These are phyloP conservation scores for Ursus arctos DNA, from an alignment of 2,113 vertebrate genomes.

Conservation along the genomic window DNA sequence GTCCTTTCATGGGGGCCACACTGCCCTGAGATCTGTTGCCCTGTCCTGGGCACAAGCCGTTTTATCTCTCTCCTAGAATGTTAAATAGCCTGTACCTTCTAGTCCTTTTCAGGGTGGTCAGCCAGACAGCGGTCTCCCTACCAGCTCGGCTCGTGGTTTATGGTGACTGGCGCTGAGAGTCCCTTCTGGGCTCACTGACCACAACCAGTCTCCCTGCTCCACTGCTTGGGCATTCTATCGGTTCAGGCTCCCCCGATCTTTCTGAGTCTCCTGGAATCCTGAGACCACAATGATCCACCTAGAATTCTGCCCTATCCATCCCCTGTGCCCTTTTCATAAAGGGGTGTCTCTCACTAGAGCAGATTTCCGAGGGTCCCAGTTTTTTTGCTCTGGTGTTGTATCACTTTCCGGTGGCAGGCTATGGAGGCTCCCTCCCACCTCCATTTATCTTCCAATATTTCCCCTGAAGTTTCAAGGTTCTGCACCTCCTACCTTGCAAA, in stretches of 20 bases:
- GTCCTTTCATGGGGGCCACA: background rate
- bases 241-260: background rate
- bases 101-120: background rate
- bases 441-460: background rate
- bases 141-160: background rate
- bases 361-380: background rate
- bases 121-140: background rate
- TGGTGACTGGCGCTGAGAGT: background rate
- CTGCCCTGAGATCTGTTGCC: background rate
- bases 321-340: background rate
- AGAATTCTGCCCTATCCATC: background rate
- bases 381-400: background rate
- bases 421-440: background rate
- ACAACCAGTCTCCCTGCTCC: background rate
- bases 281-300: background rate
- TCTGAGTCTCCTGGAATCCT: background rate
- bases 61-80: background rate
- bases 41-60: background rate
- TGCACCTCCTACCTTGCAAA: background rate
- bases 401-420: background rate
- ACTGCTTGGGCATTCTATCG: background rate
- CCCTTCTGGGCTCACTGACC: background rate
- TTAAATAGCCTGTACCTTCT: background rate
- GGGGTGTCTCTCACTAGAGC: background rate
- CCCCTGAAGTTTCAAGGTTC: background rate